phyloP scores from a whole-genome alignment of 2,113 vertebrate genomes.

The Dissostichus mawsoni region DNA sequence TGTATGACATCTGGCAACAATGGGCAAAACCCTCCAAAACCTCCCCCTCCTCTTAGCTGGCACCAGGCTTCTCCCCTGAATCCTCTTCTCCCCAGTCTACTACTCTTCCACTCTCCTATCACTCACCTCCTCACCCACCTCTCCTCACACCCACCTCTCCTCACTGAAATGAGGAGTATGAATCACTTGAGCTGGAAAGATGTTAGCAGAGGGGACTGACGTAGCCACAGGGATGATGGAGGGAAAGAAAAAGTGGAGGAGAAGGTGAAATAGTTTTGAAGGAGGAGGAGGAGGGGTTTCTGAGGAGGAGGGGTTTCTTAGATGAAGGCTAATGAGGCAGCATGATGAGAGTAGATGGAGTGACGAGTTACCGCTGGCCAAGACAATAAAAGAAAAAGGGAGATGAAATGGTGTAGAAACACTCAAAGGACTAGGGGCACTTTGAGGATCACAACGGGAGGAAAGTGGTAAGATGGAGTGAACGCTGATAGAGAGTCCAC shows the following conservation, averaged over 20 bases:
- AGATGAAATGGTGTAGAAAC: slow-evolving; percentile 5
- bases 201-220: neutral
- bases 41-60: slow-evolving; percentile 37
- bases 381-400: slow-evolving; percentile 25
- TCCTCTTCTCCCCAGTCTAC: slow-evolving; percentile 21
- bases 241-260: neutral
- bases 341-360: slow-evolving; percentile 36
- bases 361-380: slow-evolving; percentile 12
- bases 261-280: too few relatives aligned
- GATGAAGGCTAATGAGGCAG: slow-evolving; percentile 50
- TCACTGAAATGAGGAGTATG: slow-evolving; percentile 30
- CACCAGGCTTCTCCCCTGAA: slow-evolving; percentile 8
- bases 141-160: neutral
- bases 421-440: slow-evolving; percentile 31
- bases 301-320: neutral
- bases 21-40: slow-evolving; percentile 25
- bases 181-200: slow-evolving; percentile 18
- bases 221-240: slow-evolving; percentile 7
- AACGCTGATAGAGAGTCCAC: slow-evolving; percentile 1
- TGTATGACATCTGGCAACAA: slow-evolving; percentile 50
- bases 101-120: slow-evolving; percentile 16
- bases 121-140: neutral
- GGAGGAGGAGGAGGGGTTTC: neutral
- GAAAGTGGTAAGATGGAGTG: slow-evolving; percentile 20
- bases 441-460: slow-evolving; percentile 38